Evolutionary conservation across 2,797 vertebrate species (phyloP), one percentile per base, ranked within the genome.

Genomic region (Bucorvus abyssinicus): DNA sequence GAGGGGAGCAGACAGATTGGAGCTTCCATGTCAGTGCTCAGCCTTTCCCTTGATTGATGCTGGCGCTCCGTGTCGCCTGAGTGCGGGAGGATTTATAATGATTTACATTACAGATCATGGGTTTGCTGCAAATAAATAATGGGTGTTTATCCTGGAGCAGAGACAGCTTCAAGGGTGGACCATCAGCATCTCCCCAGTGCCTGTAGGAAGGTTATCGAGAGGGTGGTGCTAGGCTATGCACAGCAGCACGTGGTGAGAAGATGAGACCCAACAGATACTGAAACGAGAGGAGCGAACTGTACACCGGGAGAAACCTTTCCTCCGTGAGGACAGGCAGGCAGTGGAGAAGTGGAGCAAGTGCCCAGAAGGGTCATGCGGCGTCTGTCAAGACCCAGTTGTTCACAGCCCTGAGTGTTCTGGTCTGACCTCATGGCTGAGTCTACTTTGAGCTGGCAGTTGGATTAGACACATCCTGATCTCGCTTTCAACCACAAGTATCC

Each of bases 191-290:
- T 27, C 29, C 32, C 16, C 23, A 71, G 63, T n/a, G 36, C 44
- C 38, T n/a, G 5, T 29, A 23, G 34, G 49, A 57, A 61, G 29
- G 27, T 53, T 80, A 38, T 36, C 0, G 4, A 57, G 40, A 70
- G 30, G 27, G 14, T 26, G 10, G 30, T 70, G 56, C 9, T 53
- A 64, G 73, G 26, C 38, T 27, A 0, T 15, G 22, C 36, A 16
- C 49, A 60, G 36, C 36, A 60, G 61, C 4, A 1, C 0, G 0
- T 15, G 19, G 23, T 30, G 65, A 24, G 34, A 32, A 32, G 23
- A 26, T 17, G 55, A 61, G 49, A 52, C 10, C 6, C 56, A 87
- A 55, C 14, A 77, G 60, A 18, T 13, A 24, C 53, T 63, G 56
- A 32, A 6, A 40, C 3, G 52, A 44, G 34, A 80, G 44, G 14